A percentile compares a stretch with the other conserved stretches of the same genome.
These are phyloP conservation scores for Arnoldichthys spilopterus DNA, from an alignment of 2,797 vertebrate genomes.

Conservation along the genomic window DNA sequence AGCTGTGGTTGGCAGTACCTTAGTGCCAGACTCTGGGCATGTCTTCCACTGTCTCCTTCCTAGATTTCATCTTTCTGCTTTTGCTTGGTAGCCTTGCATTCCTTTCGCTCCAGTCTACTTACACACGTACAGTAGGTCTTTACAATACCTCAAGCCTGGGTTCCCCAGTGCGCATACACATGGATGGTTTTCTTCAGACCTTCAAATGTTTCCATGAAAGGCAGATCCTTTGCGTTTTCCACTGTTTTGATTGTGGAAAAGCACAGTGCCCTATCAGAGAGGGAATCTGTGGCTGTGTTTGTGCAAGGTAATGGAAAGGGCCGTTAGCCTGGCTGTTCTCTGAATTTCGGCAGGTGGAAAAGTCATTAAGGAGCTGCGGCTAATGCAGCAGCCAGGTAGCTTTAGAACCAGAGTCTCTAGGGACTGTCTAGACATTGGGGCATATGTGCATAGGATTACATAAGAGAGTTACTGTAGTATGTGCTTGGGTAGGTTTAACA, in stretches of 20 bases:
- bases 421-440: constrained; percentile 53
- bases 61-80: neutral
- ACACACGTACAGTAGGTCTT: constrained; percentile 27
- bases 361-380: constrained; percentile 59
- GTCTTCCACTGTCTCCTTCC: neutral
- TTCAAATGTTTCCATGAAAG: constrained; percentile 37
- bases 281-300: constrained; percentile 36
- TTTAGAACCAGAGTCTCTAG: constrained; percentile 43
- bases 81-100: constrained; percentile 40
- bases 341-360: constrained; percentile 64
- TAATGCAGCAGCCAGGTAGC: constrained; percentile 62
- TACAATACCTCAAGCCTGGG: neutral
- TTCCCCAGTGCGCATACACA: neutral
- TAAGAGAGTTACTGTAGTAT: constrained; percentile 38
- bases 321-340: constrained; percentile 40
- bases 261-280: constrained; percentile 17
- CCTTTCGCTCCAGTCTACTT: neutral
- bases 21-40: neutral
- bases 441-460: constrained; percentile 47
- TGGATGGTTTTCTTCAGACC: constrained; percentile 8
- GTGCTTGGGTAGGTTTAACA: constrained; percentile 15
- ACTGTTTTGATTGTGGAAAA: constrained; percentile 44
- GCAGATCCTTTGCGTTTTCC: constrained; percentile 42
- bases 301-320: constrained; percentile 52
- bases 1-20: neutral